A percentile compares a stretch with the other conserved stretches of the same genome.
Evolutionary conservation across 2,113 vertebrate species (phyloP).

Genomic region (Serilophus lunatus): DNA sequence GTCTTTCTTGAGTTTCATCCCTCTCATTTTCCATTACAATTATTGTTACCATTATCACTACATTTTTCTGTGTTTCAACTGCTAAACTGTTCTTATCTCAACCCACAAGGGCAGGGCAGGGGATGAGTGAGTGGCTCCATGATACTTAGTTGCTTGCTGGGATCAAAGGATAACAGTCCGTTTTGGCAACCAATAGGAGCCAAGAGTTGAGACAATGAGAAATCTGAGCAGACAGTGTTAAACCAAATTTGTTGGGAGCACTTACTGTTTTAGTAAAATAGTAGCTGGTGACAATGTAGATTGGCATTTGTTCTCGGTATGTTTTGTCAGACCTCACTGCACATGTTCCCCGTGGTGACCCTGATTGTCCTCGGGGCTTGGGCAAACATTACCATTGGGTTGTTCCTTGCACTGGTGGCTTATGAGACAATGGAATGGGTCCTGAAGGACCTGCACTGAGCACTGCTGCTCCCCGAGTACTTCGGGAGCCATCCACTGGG

Average conservation of each 20-base stretch:
- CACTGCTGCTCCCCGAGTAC: background rate
- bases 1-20: background rate
- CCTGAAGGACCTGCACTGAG: background rate
- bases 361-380: background rate
- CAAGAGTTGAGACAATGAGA: background rate
- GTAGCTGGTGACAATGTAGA: background rate
- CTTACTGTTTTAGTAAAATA: background rate
- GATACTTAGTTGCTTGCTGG: background rate
- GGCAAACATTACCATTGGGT: background rate
- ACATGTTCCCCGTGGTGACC: background rate
- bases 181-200: background rate
- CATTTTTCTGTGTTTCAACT: background rate
- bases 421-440: background rate
- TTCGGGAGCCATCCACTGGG: background rate
- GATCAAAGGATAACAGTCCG: background rate
- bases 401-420: background rate
- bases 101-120: accelerated
- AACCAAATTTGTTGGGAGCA: background rate
- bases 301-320: background rate
- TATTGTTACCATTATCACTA: background rate
- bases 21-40: background rate
- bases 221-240: background rate
- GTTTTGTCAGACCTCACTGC: background rate
- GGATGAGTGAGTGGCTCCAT: background rate
- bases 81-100: background rate